Evolutionary conservation across 2,113 vertebrate genomes (phyloP).

Genomic region (Craseonycteris thonglongyai): DNA sequence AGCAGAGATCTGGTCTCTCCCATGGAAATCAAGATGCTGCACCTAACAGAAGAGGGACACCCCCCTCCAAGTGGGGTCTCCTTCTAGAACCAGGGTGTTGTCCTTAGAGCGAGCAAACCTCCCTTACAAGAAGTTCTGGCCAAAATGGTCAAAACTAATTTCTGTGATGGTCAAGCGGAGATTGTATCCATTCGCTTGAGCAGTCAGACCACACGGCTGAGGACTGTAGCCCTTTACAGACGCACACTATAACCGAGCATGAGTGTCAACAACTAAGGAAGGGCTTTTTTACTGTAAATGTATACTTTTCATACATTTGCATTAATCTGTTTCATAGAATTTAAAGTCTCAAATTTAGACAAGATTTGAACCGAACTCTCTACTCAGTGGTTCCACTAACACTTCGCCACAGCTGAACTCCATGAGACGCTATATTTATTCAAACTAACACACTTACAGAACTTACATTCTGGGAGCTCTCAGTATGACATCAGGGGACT

Average conservation of each 20-base stretch:
- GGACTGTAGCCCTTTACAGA: not conserved
- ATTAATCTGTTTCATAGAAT: not conserved
- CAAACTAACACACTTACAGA: not conserved
- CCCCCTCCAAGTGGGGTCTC: accelerated
- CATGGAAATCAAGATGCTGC: not conserved
- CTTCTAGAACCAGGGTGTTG: not conserved
- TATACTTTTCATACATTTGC: not conserved
- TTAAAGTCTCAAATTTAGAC: not conserved
- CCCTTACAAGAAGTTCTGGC: not conserved
- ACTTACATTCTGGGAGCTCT: not conserved
- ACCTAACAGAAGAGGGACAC: not conserved
- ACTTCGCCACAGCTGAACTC: not conserved
- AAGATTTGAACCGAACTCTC: not conserved
- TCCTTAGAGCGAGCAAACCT: not conserved
- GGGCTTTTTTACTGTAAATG: not conserved
- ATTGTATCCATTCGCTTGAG: not conserved
- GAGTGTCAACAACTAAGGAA: no score
- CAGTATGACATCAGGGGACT: not conserved
- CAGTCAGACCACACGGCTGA: not conserved
- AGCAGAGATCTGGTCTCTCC: not conserved
- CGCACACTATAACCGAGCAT: not conserved
- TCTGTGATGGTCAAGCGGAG: not conserved
- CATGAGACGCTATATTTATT: not conserved
- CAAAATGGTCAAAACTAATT: not conserved
- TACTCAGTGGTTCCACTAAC: not conserved